Evolutionary conservation across 1,140 invertebrate species (phyloP).

Genomic region (Chelonus insularis): DNA sequence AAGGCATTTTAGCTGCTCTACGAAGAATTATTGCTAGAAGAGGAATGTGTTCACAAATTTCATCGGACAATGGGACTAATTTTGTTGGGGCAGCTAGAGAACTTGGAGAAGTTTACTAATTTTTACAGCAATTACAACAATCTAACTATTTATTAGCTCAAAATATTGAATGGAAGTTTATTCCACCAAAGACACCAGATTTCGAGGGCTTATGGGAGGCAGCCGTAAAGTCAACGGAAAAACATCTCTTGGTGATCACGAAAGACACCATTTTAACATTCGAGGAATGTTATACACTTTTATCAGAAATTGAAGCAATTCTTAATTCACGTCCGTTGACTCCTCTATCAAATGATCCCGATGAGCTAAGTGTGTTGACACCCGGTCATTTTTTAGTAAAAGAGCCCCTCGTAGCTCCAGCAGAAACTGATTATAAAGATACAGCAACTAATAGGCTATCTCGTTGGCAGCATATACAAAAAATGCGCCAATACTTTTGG

Average conservation of each 20-base stretch:
- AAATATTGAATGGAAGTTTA: neutral
- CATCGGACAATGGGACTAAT: neutral
- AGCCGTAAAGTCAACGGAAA: neutral
- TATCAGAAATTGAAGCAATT: neutral
- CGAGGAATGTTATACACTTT: neutral
- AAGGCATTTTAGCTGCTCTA: neutral
- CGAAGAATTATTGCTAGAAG: neutral
- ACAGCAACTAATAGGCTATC: slow-evolving; percentile 30
- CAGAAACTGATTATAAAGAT: slow-evolving; percentile 17
- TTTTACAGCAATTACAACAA: neutral
- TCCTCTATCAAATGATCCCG: neutral
- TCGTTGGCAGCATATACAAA: slow-evolving; percentile 33
- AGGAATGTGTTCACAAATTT: neutral
- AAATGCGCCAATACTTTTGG: slow-evolving; percentile 39
- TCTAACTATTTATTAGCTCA: neutral
- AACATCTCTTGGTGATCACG: neutral
- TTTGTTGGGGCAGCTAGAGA: neutral
- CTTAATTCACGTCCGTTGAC: neutral
- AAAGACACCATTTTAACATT: neutral
- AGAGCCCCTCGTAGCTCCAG: neutral
- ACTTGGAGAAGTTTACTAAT: neutral
- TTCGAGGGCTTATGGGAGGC: neutral
- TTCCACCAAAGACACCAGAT: neutral
- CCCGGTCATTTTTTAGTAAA: neutral
- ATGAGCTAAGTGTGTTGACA: neutral